These are phyloP conservation scores for Drosophila dives DNA, from an alignment of 2,888 invertebrate genomes.

Conservation along the genomic window DNA sequence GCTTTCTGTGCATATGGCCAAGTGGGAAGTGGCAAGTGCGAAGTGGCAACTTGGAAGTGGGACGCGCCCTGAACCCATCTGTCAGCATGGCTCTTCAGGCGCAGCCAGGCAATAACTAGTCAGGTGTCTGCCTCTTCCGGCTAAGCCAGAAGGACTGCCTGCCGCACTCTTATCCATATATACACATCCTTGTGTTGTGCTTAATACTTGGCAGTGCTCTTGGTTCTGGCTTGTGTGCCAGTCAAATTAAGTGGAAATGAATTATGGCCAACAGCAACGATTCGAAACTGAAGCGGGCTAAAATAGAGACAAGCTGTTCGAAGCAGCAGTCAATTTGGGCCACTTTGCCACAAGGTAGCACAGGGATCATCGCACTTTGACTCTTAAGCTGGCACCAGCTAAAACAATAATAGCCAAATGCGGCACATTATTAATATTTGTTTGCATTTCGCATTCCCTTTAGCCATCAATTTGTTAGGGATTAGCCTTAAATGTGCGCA, in stretches of 20 bases:
- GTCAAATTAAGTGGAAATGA: constrained; percentile 77
- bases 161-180: background rate
- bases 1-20: constrained; percentile 43
- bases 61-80: constrained; percentile 1
- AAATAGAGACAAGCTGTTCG: background rate
- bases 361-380: constrained; percentile 10
- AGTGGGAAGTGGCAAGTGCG: constrained; percentile 5
- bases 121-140: constrained; percentile 32
- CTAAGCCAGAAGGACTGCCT: background rate
- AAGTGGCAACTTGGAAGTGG: background rate
- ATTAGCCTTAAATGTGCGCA: constrained; percentile 41
- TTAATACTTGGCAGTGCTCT: constrained; percentile 1
- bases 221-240: constrained; percentile 57
- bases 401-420: constrained; percentile 38
- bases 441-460: constrained; percentile 28
- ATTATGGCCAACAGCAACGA: constrained; percentile 53
- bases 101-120: constrained; percentile 24
- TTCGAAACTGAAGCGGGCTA: background rate
- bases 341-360: background rate
- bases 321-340: background rate
- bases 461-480: constrained; percentile 47
- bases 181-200: constrained; percentile 8
- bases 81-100: constrained; percentile 9
- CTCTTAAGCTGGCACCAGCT: constrained; percentile 49
- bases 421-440: constrained; percentile 56